Evolutionary conservation across 2,113 vertebrate genomes (phyloP), one percentile per base, ranked within the genome.

Genomic region (Scomber japonicus): DNA sequence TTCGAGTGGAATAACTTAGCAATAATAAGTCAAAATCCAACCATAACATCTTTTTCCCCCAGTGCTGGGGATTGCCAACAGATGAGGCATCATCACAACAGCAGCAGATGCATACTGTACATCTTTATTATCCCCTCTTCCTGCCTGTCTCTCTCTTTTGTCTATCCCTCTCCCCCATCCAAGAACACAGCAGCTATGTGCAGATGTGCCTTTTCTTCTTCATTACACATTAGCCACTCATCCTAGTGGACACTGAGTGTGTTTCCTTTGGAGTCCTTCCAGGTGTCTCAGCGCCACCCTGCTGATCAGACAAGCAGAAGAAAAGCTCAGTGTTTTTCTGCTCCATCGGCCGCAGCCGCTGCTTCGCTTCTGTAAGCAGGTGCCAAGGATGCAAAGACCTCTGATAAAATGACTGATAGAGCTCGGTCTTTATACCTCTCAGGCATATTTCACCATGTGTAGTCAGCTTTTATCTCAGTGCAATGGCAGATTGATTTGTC

Each of bases 321-420:
- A 94, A 94, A 96, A 96, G 92, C 94, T 93, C 73, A 16, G 94
- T 95, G 94, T 95, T 96, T 97, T 97, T 97, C 96, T 95, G 95
- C 94, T 90, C 92, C 90, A 86, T 90, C 83, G 91, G 93, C 80
- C 88, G 73, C 90, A 93, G 96, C 92, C 93, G 94, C 93, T 93
- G 93, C 91, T 92, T 79, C 93, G 81, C 92, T 91, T 75, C 93
- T 94, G 93, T 83, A 91, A 90, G 95, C 96, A 76, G 84, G 87
- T 88, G 89, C 78, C 84, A 82, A 73, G 76, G 74, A 81, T 49
- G n/a, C 15, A 54, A 50, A 72, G 68, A 70, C 55, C 54, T 48
- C 10, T 0, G 12, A 66, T 40, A 50, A 51, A 45, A 54, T 2
- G 27, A 48, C 48, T 31, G 81, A 44, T 49, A 3, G 5, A 9